phyloP scores from a whole-genome alignment of 2,113 vertebrate genomes.

The Pseudorhombus dupliciocellatus region DNA sequence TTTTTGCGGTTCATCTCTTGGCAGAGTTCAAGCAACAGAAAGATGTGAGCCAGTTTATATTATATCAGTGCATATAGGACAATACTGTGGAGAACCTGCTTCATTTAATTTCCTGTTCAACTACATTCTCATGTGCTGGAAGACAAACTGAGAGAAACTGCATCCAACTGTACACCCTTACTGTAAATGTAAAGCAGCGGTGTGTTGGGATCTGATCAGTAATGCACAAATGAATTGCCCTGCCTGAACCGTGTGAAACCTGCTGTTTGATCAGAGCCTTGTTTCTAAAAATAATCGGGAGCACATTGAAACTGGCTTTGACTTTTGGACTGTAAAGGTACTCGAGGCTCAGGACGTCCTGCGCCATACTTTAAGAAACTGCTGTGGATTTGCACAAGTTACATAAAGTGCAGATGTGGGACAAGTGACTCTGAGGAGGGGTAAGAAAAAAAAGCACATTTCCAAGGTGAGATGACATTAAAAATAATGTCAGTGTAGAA shows the following conservation, averaged over 20 bases:
- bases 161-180: slow-evolving; percentile 8
- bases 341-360: slow-evolving; percentile 30
- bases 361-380: slow-evolving; percentile 41
- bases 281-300: slow-evolving; percentile 9
- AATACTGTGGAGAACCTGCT: background rate
- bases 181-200: slow-evolving; percentile 6
- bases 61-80: background rate
- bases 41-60: background rate
- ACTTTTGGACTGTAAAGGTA: slow-evolving; percentile 15
- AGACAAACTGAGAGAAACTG: too few relatives aligned
- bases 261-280: background rate
- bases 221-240: background rate
- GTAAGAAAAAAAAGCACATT: slow-evolving; percentile 17
- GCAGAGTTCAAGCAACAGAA: background rate
- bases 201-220: background rate
- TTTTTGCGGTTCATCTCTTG: background rate
- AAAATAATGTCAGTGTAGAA: slow-evolving; percentile 16
- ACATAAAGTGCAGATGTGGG: background rate
- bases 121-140: background rate
- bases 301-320: slow-evolving; percentile 27
- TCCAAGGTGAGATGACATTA: background rate
- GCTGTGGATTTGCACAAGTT: slow-evolving; percentile 67
- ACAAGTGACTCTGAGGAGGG: slow-evolving; percentile 12
- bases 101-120: background rate
- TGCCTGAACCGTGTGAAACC: background rate